Conservation (phyloP, 1,140 invertebrate species). For the Grapholita molesta region DNA sequence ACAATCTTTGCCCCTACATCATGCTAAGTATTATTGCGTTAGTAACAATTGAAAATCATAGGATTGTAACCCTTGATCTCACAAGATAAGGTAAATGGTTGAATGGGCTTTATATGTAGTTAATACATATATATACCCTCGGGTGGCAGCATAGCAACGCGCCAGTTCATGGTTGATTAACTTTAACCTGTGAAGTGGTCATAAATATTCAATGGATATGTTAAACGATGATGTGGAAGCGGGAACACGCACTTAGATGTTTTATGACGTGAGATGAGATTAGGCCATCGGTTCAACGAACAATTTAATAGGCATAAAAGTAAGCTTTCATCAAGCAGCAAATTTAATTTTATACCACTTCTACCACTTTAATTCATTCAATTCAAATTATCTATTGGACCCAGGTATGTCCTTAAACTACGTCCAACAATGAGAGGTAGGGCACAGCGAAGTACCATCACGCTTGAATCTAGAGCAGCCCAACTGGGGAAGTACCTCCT, state of each 20-base stretch:
- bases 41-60: neutral
- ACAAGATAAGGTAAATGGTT: neutral
- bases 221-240: neutral
- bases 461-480: no score
- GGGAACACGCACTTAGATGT: neutral
- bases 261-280: neutral
- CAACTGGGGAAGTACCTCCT: no score
- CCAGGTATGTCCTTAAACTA: no score
- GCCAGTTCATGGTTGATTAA: neutral
- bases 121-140: neutral
- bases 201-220: constrained; percentile 4
- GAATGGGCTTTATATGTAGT: neutral
- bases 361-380: no score
- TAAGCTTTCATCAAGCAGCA: no score
- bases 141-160: neutral
- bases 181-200: neutral
- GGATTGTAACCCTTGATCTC: neutral
- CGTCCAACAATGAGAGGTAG: no score
- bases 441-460: no score
- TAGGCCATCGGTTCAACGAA: neutral
- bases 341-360: no score
- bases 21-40: neutral
- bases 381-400: no score
- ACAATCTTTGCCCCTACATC: neutral
- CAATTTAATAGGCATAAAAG: neutral